These are phyloP conservation scores for Polymixis flavicincta DNA, from an alignment of 2,888 invertebrate genomes.

Conservation along the genomic window DNA sequence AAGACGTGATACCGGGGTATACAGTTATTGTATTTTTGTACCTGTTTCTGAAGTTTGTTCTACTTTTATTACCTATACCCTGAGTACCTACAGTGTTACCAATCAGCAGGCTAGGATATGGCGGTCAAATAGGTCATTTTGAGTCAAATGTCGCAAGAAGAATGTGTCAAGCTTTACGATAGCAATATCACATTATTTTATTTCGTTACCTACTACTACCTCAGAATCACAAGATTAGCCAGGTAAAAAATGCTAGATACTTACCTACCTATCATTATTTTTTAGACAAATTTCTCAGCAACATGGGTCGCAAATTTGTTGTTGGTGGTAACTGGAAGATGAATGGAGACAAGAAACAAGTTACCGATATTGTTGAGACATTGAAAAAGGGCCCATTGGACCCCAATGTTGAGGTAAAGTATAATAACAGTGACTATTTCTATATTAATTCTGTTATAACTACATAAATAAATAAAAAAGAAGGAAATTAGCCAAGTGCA, in stretches of 20 bases:
- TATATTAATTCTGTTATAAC: background rate
- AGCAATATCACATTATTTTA: constrained; percentile 4
- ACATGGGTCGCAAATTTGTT: constrained; percentile 97
- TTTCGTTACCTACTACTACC: background rate
- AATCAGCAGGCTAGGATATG: background rate
- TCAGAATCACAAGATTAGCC: background rate
- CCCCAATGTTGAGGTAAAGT: constrained; percentile 93
- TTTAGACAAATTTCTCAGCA: constrained; percentile 59
- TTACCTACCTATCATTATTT: background rate
- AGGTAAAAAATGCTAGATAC: background rate
- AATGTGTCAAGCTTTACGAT: constrained; percentile 1
- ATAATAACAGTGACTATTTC: background rate
- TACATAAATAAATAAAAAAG: background rate
- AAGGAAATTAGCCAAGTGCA: background rate
- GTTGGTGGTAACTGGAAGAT: constrained; percentile 99
- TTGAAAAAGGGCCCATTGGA: constrained; percentile 94
- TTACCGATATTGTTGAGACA: constrained; percentile 95
- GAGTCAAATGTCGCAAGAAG: constrained; percentile 27
- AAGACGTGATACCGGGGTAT: background rate
- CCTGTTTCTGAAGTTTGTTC: background rate
- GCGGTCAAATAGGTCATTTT: constrained; percentile 53
- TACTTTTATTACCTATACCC: background rate
- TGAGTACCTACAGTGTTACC: background rate
- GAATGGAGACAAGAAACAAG: constrained; percentile 97
- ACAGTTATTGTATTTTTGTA: background rate